Evolutionary conservation across 2,888 invertebrate species (phyloP), one percentile per base, ranked within the genome.

Genomic region (Brenthis ino): DNA sequence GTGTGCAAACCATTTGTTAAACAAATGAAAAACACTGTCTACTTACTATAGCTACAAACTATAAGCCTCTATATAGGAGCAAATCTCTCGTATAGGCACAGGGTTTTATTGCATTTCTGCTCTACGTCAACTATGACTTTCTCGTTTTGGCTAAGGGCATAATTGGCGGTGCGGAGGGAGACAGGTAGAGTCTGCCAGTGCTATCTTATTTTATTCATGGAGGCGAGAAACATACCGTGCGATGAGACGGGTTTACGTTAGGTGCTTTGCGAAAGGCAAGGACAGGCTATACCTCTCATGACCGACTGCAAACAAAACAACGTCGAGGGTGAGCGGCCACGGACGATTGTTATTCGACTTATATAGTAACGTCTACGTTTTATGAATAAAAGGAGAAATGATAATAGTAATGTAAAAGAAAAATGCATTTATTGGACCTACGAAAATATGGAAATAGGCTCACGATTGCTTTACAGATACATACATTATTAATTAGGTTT

Each of bases 161-260:
- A 73, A 72, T 72, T 73, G 70, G 57, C 69, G 61, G 67, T 75
- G 73, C 66, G 67, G 85, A 90, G 81, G 68, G 84, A 83, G 88
- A 87, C 79, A 79, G 86, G 77, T 82, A 84, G 81, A 77, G 78
- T 77, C 79, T 80, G 81, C 80, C 80, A 78, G 81, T 80, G 80
- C 83, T 80, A 78, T 85, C 86, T 85, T 88, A 85, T 86, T 87
- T 89, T 89, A 88, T 89, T 89, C 85, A 89, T 86, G 85, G 83
- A 84, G 79, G 80, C 79, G 80, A 81, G 82, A 82, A 81, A 80
- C 79, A 72, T 74, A 72, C 75, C 68, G 82, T 77, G 75, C 69
- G 65, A 79, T 75, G 85, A 85, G 86, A 89, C 80, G 80, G 87
- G 75, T 75, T 79, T 80, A 86, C 77, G 77, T 72, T 76, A 76